Evolutionary conservation across 2,888 invertebrate species (phyloP).

Genomic region (Colostygia pectinataria): DNA sequence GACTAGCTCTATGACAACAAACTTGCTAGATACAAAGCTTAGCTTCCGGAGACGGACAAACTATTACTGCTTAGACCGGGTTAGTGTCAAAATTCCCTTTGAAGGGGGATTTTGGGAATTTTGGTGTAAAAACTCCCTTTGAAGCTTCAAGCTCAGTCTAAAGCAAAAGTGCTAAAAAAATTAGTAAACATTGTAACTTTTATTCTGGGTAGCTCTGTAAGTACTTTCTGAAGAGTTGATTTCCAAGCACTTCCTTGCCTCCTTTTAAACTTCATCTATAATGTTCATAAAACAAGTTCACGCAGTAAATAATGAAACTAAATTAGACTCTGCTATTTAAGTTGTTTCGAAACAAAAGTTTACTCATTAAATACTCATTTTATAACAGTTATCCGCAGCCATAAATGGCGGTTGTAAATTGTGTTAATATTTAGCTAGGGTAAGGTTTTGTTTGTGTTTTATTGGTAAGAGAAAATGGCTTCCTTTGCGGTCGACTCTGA

Average conservation of each 20-base stretch:
- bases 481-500: not conserved
- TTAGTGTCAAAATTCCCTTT: too few relatives aligned
- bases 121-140: too few relatives aligned
- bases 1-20: too few relatives aligned
- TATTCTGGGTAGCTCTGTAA: too few relatives aligned
- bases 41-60: too few relatives aligned
- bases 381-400: conserved; percentile 10
- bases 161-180: too few relatives aligned
- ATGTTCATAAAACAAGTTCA: conserved; percentile 20
- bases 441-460: conserved; percentile 8
- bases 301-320: conserved; percentile 28
- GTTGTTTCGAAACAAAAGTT: conserved; percentile 26
- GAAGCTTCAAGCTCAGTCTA: too few relatives aligned
- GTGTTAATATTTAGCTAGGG: conserved; percentile 9
- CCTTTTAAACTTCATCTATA: conserved; percentile 29
- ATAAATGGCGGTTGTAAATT: conserved; percentile 11
- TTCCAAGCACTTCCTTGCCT: conserved; percentile 27
- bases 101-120: too few relatives aligned
- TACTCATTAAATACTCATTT: conserved; percentile 30
- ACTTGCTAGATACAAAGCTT: too few relatives aligned
- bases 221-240: conserved; percentile 25
- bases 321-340: conserved; percentile 25
- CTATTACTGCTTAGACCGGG: too few relatives aligned
- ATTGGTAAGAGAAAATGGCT: not conserved
- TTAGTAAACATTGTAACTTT: too few relatives aligned